Base-by-base conservation (phyloP, 2,888 invertebrate species). In the Lasius fuliginosus region DNA sequence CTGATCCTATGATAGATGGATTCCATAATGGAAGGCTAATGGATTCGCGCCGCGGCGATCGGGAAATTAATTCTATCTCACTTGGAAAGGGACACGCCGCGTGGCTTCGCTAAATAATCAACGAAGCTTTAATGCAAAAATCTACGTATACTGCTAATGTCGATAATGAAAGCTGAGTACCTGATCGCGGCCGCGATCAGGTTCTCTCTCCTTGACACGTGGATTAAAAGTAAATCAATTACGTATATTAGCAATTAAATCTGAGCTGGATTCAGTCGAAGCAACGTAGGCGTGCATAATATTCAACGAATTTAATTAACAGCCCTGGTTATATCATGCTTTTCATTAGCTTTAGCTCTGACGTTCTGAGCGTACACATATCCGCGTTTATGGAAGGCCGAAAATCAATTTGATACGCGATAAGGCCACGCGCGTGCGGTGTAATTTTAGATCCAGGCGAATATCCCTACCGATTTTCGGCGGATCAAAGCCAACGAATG, bases 341-440 rank as follows among this genome's bases (percentile, higher is more conserved):
- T 49, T 71, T 60, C 73, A 36, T 73, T 73, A 81, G 79, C 46
- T 62, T 73, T 18, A 46, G 60, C 46, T 49, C 46, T 73, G 46
- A 71, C 46, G 33, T 69, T 53, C 53, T 2, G 53, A 8, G 33
- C 33, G 27, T 42, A 46, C 36, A 36, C 46, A 6, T 33, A 30
- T 23, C 30, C 30, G 46, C 23, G 42, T 12, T 60, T 27, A 12
- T 12, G 60, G 56, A 60, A 62, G 49, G 23, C 46, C 15, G 73
- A 81, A 73, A 81, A 81, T 73, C 73, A 81, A 81, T 81, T 81
- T 73, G 60, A 73, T 73, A 60, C 27, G 46, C 60, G 79, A 81
- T 81, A 81, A 81, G 79, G 40, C 18, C 18, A 1, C 36, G 36
- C 42, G 73, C 33, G 33, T n/a, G 71, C 46, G 53, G 11, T 62